Percentiles rank a stretch among this genome's conserved stretches.
Conservation (phyloP, 2,797 vertebrate species). For the Cyprinodon diabolis region DNA sequence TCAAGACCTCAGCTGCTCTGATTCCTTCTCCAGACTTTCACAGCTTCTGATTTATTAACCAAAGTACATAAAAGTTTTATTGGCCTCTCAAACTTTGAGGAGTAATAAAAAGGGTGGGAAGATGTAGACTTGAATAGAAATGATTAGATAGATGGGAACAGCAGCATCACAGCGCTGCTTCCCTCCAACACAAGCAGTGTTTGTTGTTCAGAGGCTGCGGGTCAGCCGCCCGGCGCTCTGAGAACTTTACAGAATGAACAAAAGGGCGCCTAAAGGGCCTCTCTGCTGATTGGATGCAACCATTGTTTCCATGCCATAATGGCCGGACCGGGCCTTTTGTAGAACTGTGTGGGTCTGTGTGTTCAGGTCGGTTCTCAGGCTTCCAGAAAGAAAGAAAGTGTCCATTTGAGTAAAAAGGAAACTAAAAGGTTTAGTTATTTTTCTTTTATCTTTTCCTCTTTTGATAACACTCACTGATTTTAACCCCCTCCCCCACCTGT, state of each 20-base stretch:
- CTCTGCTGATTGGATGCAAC: slow-evolving; percentile 24
- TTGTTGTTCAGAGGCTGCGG: slow-evolving; percentile 17
- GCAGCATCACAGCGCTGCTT: background rate
- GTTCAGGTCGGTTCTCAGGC: background rate
- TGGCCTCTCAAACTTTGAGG: background rate
- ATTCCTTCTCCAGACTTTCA: background rate
- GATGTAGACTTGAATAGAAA: background rate
- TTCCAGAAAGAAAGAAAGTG: background rate
- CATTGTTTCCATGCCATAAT: slow-evolving; percentile 51
- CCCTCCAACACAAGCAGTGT: background rate
- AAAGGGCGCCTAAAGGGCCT: slow-evolving; percentile 10
- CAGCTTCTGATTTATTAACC: background rate
- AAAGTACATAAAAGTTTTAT: background rate
- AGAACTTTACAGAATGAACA: slow-evolving; percentile 10
- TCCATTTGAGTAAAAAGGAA: background rate
- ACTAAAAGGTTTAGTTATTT: background rate
- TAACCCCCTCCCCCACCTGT: background rate
- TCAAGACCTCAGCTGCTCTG: background rate
- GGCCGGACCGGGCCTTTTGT: background rate
- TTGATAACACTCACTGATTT: background rate
- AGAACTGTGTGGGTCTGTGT: background rate
- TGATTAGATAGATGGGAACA: background rate
- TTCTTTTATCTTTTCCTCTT: background rate
- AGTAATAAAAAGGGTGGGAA: background rate
- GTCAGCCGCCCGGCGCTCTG: background rate